Conservation (phyloP, 2,797 vertebrate genomes). For the Cichlasoma orientale region DNA sequence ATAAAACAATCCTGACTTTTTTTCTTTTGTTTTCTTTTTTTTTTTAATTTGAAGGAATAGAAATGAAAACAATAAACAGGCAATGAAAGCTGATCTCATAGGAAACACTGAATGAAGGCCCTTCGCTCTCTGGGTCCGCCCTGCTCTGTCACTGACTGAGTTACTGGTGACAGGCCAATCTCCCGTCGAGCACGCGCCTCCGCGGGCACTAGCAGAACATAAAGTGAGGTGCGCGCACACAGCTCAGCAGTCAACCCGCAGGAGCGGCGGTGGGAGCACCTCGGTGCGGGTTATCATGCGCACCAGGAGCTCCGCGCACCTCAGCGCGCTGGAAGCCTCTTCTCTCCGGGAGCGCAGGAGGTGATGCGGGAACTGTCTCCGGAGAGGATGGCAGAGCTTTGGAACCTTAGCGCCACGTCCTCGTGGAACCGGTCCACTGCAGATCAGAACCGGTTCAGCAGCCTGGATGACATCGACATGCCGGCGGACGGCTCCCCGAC, state of each 20-base stretch:
- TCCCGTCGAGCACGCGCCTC: constrained; percentile 14
- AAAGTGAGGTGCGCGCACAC: constrained; percentile 29
- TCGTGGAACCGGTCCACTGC: constrained; percentile 49
- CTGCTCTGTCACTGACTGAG: too few relatives aligned
- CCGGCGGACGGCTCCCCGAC: constrained; percentile 59
- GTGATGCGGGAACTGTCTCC: constrained; percentile 44
- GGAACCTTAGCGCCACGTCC: constrained; percentile 42
- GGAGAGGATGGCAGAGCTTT: constrained; percentile 62
- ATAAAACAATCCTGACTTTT: too few relatives aligned
- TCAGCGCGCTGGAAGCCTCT: not conserved
- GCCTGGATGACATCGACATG: constrained; percentile 60
- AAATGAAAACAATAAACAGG: too few relatives aligned
- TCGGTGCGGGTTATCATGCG: not conserved
- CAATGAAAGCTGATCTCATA: too few relatives aligned
- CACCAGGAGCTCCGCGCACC: not conserved
- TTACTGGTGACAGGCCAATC: not conserved
- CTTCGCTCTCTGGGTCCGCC: too few relatives aligned
- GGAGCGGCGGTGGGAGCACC: not conserved
- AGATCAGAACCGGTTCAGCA: constrained; percentile 25
- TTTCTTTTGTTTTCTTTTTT: too few relatives aligned
- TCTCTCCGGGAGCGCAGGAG: constrained; percentile 7
- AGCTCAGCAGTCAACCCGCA: not conserved
- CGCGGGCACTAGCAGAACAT: constrained; percentile 31
- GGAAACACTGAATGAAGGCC: too few relatives aligned
- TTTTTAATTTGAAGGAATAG: too few relatives aligned